Conservation (phyloP, 2,888 invertebrate genomes). For the Lamellibrachia columna region DNA sequence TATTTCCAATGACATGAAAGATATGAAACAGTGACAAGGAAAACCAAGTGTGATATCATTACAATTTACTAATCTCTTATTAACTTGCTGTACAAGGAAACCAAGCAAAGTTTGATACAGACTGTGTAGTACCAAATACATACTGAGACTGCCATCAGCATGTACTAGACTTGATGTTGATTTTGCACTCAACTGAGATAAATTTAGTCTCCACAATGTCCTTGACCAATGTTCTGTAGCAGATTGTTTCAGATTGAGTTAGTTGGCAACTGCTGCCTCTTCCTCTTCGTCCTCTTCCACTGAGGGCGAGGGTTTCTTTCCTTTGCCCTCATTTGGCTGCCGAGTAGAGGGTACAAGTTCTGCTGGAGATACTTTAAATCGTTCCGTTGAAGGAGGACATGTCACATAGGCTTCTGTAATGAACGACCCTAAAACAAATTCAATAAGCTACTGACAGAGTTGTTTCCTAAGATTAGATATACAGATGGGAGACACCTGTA, state of each 20-base stretch:
- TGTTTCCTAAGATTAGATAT: not conserved
- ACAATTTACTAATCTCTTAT: not conserved
- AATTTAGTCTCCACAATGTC: not conserved
- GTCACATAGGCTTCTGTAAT: not conserved
- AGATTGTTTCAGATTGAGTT: not conserved
- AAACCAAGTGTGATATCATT: not conserved
- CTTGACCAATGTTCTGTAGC: not conserved
- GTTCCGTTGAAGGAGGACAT: not conserved
- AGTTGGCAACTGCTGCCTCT: not conserved
- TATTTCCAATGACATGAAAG: not conserved
- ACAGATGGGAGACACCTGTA: no score
- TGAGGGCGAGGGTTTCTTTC: not conserved
- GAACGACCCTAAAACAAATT: not conserved
- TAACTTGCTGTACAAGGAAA: not conserved
- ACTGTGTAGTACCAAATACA: not conserved
- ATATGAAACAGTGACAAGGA: not conserved
- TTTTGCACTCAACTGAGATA: no score
- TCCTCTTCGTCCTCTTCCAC: not conserved
- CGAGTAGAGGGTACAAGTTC: not conserved
- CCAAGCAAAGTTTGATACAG: not conserved
- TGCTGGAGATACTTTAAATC: not conserved
- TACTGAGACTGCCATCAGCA: not conserved
- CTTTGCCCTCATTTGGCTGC: not conserved
- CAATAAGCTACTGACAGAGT: not conserved
- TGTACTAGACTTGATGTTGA: no score